These are phyloP conservation scores for Zeuzera pyrina DNA, from an alignment of 2,888 invertebrate species.

Conservation along the genomic window DNA sequence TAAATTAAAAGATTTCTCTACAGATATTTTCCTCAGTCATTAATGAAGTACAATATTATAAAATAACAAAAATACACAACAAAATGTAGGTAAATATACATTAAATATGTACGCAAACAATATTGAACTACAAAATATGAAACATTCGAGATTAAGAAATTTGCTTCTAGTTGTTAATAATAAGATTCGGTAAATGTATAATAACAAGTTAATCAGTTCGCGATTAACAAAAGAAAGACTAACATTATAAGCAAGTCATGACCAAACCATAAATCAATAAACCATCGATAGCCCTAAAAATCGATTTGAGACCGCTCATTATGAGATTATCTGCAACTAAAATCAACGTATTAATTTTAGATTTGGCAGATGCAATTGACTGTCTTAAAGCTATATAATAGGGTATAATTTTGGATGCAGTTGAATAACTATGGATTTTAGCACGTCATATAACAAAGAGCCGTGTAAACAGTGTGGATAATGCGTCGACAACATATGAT, in stretches of 20 bases:
- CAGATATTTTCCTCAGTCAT: no score
- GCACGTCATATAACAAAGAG: conserved; percentile 50
- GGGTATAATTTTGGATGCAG: conserved; percentile 21
- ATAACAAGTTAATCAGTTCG: conserved; percentile 35
- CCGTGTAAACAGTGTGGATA: conserved; percentile 68
- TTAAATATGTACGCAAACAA: no score
- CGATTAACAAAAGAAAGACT: conserved; percentile 25
- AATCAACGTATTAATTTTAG: conserved; percentile 58
- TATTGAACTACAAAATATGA: no score
- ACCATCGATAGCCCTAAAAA: conserved; percentile 53
- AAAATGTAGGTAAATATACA: no score
- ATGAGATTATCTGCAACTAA: conserved; percentile 66
- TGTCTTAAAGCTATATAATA: conserved; percentile 26
- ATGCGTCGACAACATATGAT: conserved; percentile 58
- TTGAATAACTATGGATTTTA: conserved; percentile 30
- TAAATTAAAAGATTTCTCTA: no score
- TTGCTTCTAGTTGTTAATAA: no score
- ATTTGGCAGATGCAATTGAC: conserved; percentile 23
- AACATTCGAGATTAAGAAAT: no score
- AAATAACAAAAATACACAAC: no score
- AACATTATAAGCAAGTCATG: conserved; percentile 62
- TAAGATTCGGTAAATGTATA: no score
- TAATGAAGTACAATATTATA: no score
- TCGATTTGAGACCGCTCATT: conserved; percentile 60
- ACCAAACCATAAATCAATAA: conserved; percentile 62